A percentile compares a stretch with the other conserved stretches of the same genome.
Evolutionary conservation across 2,888 invertebrate genomes (phyloP).

Genomic region (Idaea straminata): DNA sequence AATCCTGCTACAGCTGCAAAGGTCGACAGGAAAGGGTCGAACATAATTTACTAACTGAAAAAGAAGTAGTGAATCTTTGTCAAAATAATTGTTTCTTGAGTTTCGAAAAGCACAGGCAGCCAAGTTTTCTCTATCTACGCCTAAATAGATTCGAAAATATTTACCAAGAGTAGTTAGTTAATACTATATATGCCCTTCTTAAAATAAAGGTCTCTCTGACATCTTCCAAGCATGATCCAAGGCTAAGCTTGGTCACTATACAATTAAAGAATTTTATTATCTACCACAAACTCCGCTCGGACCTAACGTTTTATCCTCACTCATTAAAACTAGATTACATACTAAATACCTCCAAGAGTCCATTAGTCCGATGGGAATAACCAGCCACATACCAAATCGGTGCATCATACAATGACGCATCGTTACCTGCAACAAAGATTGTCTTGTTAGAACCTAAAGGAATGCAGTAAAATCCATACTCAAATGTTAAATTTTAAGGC

Average conservation of each 20-base stretch:
- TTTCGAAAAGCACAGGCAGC: too few relatives aligned
- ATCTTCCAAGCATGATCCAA: background rate
- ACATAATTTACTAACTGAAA: too few relatives aligned
- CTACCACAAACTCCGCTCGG: background rate
- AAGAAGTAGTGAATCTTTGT: too few relatives aligned
- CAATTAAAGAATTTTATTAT: background rate
- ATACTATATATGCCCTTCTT: too few relatives aligned
- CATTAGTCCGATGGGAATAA: slow-evolving; percentile 28
- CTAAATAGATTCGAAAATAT: too few relatives aligned
- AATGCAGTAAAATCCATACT: background rate
- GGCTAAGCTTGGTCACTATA: background rate
- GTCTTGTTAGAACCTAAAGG: slow-evolving; percentile 33
- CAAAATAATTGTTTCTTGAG: too few relatives aligned
- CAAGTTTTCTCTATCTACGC: too few relatives aligned
- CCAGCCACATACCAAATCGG: slow-evolving; percentile 54
- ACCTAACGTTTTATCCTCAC: background rate
- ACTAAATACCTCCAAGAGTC: slow-evolving; percentile 34
- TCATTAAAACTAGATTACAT: background rate
- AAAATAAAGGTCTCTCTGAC: too few relatives aligned
- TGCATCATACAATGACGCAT: slow-evolving; percentile 62
- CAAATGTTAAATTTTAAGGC: background rate
- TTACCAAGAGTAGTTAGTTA: too few relatives aligned
- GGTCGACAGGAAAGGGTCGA: too few relatives aligned
- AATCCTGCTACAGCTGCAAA: too few relatives aligned
- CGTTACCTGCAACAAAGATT: slow-evolving; percentile 72